Percentiles rank a stretch among this genome's conserved stretches.
These are phyloP conservation scores for Drosophila ficusphila DNA, from an alignment of 1,140 invertebrate species.

Conservation along the genomic window DNA sequence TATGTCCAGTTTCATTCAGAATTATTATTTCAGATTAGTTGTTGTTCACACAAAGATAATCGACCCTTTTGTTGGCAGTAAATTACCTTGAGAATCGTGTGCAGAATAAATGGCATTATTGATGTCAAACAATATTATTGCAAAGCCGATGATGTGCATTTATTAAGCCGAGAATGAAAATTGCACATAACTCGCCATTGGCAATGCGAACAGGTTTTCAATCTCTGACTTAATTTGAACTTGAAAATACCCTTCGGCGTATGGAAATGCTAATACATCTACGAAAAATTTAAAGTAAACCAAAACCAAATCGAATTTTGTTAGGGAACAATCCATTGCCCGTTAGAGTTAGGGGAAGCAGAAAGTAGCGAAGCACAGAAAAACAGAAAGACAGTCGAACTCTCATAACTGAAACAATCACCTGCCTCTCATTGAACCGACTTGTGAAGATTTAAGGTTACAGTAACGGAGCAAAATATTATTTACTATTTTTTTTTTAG, in stretches of 20 bases:
- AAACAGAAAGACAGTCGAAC: slow-evolving; percentile 17
- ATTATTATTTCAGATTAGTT: slow-evolving; percentile 15
- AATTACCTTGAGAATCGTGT: slow-evolving; percentile 43
- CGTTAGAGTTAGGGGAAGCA: slow-evolving; percentile 5
- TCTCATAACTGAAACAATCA: slow-evolving; percentile 18
- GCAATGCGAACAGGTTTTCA: slow-evolving; percentile 46
- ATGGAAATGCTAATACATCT: slow-evolving; percentile 11
- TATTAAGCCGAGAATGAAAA: slow-evolving; percentile 31
- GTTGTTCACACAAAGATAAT: slow-evolving; percentile 9
- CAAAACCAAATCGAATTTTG: not conserved
- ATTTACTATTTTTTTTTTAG: not conserved
- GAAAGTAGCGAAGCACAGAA: slow-evolving; percentile 5
- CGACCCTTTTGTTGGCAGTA: slow-evolving; percentile 29
- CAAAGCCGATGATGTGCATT: slow-evolving; percentile 33
- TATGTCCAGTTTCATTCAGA: not conserved
- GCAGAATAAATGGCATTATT: slow-evolving; percentile 17
- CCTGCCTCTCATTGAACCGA: not conserved
- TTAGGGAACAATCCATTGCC: slow-evolving; percentile 5
- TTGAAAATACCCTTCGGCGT: slow-evolving; percentile 35
- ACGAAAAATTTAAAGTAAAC: not conserved
- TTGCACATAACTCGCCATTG: slow-evolving; percentile 23
- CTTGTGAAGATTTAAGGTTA: not conserved
- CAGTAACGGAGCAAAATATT: not conserved
- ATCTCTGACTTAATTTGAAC: slow-evolving; percentile 5
- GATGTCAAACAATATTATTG: slow-evolving; percentile 42